Percentiles rank a stretch among this genome's conserved stretches.
Conservation (phyloP, 2,113 vertebrate species). For the Aptenodytes patagonicus region DNA sequence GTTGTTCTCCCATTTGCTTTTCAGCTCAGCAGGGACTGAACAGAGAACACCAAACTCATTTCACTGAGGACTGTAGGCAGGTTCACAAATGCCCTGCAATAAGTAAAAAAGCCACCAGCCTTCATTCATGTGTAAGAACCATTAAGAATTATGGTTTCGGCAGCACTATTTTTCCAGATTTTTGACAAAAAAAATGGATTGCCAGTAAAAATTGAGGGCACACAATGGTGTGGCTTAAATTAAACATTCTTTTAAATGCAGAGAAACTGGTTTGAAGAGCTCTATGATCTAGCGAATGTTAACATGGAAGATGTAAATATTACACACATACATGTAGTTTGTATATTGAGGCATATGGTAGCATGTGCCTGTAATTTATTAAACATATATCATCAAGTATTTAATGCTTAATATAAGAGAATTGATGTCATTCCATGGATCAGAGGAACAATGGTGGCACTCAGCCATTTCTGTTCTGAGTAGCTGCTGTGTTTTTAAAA, state of each 20-base stretch:
- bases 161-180: not conserved
- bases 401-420: not conserved
- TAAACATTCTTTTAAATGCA: not conserved
- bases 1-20: conserved; percentile 32
- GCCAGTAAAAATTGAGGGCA: not conserved
- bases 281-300: not conserved
- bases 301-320: not conserved
- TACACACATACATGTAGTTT: not conserved
- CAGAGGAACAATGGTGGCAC: conserved; percentile 73
- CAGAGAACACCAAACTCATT: not conserved
- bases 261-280: not conserved
- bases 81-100: not conserved
- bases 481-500: conserved; percentile 67
- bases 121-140: not conserved
- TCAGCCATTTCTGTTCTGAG: conserved; percentile 65
- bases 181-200: not conserved
- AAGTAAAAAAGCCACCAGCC: not conserved
- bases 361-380: not conserved
- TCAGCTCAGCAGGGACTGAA: not conserved
- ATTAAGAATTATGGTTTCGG: not conserved
- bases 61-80: not conserved
- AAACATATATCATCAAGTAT: not conserved
- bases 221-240: not conserved
- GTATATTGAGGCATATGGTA: not conserved
- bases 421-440: conserved; percentile 21